Base-by-base conservation (phyloP, 2,797 vertebrate genomes). In the Megaceryle alcyon region DNA sequence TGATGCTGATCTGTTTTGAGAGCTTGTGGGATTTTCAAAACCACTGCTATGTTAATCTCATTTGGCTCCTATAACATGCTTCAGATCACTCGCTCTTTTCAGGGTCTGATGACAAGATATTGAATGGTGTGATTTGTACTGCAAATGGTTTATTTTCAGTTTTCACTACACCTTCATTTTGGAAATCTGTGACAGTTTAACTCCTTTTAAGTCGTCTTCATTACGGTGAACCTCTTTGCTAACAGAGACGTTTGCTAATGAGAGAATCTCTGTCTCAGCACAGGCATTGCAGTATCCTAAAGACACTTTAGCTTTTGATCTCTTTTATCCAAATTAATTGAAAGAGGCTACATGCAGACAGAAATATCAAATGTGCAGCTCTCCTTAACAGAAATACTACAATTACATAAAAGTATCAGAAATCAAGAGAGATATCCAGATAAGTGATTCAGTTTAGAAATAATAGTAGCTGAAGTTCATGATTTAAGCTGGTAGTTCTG, bases 21-120 rank as follows among this genome's bases (percentile, higher is more conserved):
- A 94, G 78, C 73, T 80, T 90, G 68, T 84, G 90, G 85, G 73
- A 79, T 95, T 94, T 84, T 79, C 89, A 80, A 94, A 97, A 82
- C 86, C 86, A 28, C 90, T 80, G 60, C 88, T 85, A 33, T 15
- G 19, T 88, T 94, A 92, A 92, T 94, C 86, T 92, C 56, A 51
- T 80, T 93, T 90, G 49, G 63, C 26, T 71, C 49, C 77, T 71
- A 1, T 71, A 54, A 39, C 33, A 44, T 23, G n/a, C 79, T 88
- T 88, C 56, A 73, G 60, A 86, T 87, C 53, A 43, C 53, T 82
- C 43, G 68, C 53, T 92, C 73, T 82, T 80, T 85, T 73, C 64
- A 49, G 73, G 16, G 23, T 68, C 83, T 91, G 82, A 71, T 94
- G 89, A 54, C 66, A 86, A 86, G 78, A 64, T 56, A 77, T 5